phyloP scores from a whole-genome alignment of 2,888 invertebrate genomes.

The Chamaedrilus cognettii region DNA sequence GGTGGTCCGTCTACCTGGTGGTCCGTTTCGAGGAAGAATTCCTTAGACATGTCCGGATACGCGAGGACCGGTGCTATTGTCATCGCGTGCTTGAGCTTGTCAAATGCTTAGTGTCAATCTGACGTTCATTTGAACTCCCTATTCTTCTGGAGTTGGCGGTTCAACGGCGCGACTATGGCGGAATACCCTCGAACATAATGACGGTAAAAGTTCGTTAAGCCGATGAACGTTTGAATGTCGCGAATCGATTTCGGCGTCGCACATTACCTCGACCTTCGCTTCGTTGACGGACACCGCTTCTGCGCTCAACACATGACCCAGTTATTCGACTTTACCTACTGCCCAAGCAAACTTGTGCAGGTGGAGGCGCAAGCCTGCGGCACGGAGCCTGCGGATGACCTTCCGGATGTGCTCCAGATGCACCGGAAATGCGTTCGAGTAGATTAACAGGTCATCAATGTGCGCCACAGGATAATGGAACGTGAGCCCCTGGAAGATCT shows the following conservation, averaged over 20 bases:
- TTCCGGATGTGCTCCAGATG: not conserved
- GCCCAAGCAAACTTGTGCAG: not conserved
- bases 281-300: not conserved
- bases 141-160: not conserved
- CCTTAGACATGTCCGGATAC: not conserved
- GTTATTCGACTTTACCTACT: not conserved
- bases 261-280: not conserved
- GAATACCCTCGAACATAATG: not conserved
- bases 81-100: not conserved
- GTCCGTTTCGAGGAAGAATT: not conserved
- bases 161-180: not conserved
- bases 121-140: not conserved
- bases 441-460: slow-evolving; percentile 6
- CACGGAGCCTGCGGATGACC: not conserved
- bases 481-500: not conserved
- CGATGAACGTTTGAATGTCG: not conserved
- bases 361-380: not conserved
- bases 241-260: not conserved
- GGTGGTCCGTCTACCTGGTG: no score
- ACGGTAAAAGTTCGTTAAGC: not conserved
- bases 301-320: not conserved
- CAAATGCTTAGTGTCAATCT: slow-evolving; percentile 3
- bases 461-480: not conserved
- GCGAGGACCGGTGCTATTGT: not conserved
- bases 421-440: not conserved